Evolutionary conservation across 2,888 invertebrate genomes (phyloP), one percentile per base, ranked within the genome.

Genomic region (Phlogophora meticulosa): DNA sequence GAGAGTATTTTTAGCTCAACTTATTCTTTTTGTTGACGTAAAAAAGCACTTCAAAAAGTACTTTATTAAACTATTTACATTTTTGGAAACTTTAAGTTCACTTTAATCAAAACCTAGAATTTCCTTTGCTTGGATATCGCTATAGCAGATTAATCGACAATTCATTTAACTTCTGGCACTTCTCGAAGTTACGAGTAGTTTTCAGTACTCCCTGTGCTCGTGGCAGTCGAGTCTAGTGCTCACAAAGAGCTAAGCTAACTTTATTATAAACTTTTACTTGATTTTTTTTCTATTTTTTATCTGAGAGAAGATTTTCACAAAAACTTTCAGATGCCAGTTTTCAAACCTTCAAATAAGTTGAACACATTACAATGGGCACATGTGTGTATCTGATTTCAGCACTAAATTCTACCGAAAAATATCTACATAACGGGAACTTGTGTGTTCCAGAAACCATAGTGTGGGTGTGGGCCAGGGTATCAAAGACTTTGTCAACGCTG

Each of bases 151-250:
- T 43, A 36, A 15, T 38, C 7, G 7, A 15, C 10, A 49, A 24
- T 45, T 49, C 42, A 58, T 58, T 68, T n/a, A 60, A 51, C 13
- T 69, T 43, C 38, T 24, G 10, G 0, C 17, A 38, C 60, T 69
- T 43, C 22, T 34, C 0, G 11, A 36, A 68, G 38, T 60, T 60
- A 2, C 7, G 4, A 24, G 32, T 11, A 49, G 36, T 34, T 70
- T 64, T 61, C 20, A 22, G 20, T 17, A 13, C 7, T 15, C 34
- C 17, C 20, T 42, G 28, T 38, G 28, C 17, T 28, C 38, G 9
- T 36, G 13, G 40, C 40, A 36, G n/a, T 22, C 15, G 10, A 22
- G 11, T n/a, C 13, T 46, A 0, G 3, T 11, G 13, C 24, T 52
- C 34, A 36, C 9, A 45, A 40, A 40, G 32, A n/a, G 36, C 51